phyloP scores from a whole-genome alignment of 2,888 invertebrate genomes.

The Macrophya alboannulata region DNA sequence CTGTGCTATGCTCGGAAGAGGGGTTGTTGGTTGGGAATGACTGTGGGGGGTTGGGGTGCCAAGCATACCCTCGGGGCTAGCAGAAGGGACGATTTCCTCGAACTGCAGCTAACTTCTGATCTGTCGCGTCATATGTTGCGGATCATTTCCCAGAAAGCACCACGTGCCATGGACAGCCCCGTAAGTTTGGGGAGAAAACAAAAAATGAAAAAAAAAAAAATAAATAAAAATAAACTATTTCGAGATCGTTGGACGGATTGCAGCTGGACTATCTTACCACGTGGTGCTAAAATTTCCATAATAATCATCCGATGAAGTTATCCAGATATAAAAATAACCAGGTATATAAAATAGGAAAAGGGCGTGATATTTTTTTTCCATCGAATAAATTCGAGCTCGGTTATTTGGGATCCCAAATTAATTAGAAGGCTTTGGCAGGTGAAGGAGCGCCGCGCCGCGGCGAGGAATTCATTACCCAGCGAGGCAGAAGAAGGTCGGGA shows the following conservation, averaged over 20 bases:
- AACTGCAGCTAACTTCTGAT: slow-evolving; percentile 48
- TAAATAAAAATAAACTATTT: background rate
- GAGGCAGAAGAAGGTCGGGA: slow-evolving; percentile 45
- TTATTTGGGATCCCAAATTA: slow-evolving; percentile 32
- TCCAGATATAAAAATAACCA: background rate
- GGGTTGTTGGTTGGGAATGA: slow-evolving; percentile 50
- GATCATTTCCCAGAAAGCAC: slow-evolving; percentile 41
- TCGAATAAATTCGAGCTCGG: background rate
- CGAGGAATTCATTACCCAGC: slow-evolving; percentile 50
- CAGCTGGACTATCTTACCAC: background rate
- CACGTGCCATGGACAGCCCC: slow-evolving; percentile 13
- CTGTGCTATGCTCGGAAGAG: background rate
- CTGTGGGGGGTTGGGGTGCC: slow-evolving; percentile 63
- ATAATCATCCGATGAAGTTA: background rate
- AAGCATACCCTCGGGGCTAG: slow-evolving; percentile 70
- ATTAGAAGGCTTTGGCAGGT: slow-evolving; percentile 43
- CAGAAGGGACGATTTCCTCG: slow-evolving; percentile 66
- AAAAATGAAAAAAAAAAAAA: too few species aligned
- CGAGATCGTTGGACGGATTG: background rate
- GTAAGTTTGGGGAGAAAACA: too few species aligned
- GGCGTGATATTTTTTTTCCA: background rate
- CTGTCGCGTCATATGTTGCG: slow-evolving; percentile 19
- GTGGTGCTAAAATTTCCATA: slow-evolving; percentile 15
- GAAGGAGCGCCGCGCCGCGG: slow-evolving; percentile 20
- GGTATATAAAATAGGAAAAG: background rate